Base-by-base conservation (phyloP, 2,797 vertebrate species). In the Triplophysa yarkandensis region DNA sequence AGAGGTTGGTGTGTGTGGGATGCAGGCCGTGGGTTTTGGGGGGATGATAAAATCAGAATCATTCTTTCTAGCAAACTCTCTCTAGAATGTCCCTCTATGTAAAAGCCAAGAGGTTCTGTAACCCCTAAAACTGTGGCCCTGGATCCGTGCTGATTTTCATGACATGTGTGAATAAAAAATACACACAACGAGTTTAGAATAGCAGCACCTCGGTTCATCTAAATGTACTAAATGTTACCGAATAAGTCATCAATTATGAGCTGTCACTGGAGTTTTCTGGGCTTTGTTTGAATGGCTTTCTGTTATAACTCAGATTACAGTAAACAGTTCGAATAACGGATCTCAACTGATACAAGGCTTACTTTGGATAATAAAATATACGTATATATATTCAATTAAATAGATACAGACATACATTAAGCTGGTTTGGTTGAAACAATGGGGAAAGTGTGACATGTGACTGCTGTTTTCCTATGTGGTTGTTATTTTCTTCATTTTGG, bases 41-140 rank as follows among this genome's bases (percentile, higher is more conserved):
- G 78, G 85, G 85, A 88, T 6, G 23, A 54, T 91, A 84, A 92
- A 92, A 93, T 91, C 81, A 87, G 87, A 92, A 91, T 81, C 91
- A 65, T 82, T 54, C 82, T 83, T 77, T 83, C 86, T 88, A 83
- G 86, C 78, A 83, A 76, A 79, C 82, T 92, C 87, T 88, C 85
- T 86, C 84, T 83, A 83, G 89, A 89, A 89, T 82, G 90, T 86
- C 89, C 86, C 88, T 89, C 83, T 84, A 78, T 80, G 83, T 81
- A 82, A 84, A 82, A 32, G 11, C 32, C 50, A 77, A 50, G 57
- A 78, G 61, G 63, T 68, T 77, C 63, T 77, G 65, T 76, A 72
- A 68, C 76, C 44, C 73, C 19, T 43, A 67, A 66, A 71, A 60
- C 23, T 34, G 60, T 36, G 21, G 55, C 44, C 36, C 27, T 60